Percentiles rank a stretch among this genome's conserved stretches.
Conservation (phyloP, 23 tunicate genomes). For the Styela clava region DNA sequence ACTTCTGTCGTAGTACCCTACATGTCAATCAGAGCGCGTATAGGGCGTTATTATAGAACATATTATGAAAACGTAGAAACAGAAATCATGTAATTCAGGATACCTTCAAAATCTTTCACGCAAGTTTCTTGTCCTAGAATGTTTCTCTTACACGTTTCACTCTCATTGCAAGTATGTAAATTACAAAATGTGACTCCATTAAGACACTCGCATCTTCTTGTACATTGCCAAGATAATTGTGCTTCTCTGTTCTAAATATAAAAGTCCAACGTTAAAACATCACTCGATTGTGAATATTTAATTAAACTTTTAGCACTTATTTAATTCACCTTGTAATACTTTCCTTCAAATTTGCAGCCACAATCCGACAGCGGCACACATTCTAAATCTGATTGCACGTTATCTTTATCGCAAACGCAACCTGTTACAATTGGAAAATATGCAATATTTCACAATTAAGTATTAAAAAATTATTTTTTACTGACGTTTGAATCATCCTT, state of each 20-base stretch:
- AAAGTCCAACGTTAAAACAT: no score
- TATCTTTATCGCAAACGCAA: slow-evolving; percentile 1
- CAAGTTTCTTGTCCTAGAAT: background rate
- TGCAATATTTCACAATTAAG: background rate
- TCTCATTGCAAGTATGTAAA: background rate
- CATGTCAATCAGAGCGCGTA: no score
- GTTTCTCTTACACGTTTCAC: background rate
- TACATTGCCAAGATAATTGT: background rate
- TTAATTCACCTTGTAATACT: background rate
- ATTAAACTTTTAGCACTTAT: no score
- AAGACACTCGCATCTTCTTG: background rate
- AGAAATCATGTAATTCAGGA: no score
- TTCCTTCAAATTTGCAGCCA: slow-evolving; percentile 10
- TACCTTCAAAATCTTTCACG: background rate
- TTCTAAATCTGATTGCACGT: background rate
- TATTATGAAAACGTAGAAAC: no score
- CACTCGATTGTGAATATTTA: no score
- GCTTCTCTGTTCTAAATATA: slow-evolving; percentile 1
- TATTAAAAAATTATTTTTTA: no score
- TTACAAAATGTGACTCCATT: background rate
- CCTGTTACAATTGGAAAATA: background rate
- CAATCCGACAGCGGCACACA: background rate
- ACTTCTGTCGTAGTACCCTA: no score
- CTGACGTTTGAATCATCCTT: no score
- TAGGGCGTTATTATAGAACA: no score